phyloP scores from a whole-genome alignment of 53 echinoderm and acorn worm species.

The Temnopleurus reevesii region DNA sequence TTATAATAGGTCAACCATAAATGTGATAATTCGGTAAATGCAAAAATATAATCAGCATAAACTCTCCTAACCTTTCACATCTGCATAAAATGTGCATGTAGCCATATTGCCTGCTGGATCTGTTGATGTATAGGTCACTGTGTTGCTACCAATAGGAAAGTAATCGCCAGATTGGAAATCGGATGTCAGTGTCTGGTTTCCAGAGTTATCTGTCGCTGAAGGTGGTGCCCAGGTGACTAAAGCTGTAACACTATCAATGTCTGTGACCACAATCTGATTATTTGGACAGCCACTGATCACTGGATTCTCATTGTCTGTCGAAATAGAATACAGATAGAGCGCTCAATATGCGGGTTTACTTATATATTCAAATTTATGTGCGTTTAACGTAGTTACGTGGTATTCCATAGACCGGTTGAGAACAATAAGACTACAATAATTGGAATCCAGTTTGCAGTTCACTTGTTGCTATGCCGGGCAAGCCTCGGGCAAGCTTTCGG shows the following conservation, averaged over 20 bases:
- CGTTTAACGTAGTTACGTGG: too few relatives aligned
- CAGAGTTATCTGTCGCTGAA: constrained; percentile 55
- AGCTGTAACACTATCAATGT: not conserved
- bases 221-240: constrained; percentile 48
- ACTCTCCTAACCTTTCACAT: not conserved
- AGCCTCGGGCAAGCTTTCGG: too few relatives aligned
- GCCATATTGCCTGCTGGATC: not conserved
- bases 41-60: too few relatives aligned
- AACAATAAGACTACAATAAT: too few relatives aligned
- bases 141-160: constrained; percentile 6
- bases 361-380: too few relatives aligned
- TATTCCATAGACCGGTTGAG: too few relatives aligned
- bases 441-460: too few relatives aligned
- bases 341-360: too few relatives aligned
- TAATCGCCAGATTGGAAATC: not conserved
- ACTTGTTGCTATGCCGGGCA: too few relatives aligned
- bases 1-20: too few relatives aligned
- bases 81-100: not conserved
- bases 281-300: constrained; percentile 24
- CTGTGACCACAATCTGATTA: not conserved
- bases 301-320: constrained; percentile 37
- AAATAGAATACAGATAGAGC: too few relatives aligned
- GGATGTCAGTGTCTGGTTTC: not conserved
- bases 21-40: too few relatives aligned
- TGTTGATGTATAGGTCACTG: constrained; percentile 6